Percentiles rank a stretch among this genome's conserved stretches.
phyloP scores from a whole-genome alignment of 2,797 vertebrate genomes.

The Eulemur albifrons region DNA sequence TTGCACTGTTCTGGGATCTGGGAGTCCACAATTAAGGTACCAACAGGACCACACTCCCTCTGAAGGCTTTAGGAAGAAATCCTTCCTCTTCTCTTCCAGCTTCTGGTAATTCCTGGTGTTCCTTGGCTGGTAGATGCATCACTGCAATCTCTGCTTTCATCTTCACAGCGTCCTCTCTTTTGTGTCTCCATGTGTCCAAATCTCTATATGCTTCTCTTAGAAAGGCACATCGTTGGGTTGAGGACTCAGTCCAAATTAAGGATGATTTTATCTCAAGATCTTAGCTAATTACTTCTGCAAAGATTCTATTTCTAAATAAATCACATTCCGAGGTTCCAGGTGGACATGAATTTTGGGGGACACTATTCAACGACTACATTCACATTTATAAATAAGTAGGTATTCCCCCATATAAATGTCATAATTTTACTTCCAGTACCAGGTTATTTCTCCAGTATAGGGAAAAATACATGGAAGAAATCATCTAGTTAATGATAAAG shows the following conservation, averaged over 20 bases:
- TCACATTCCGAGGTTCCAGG: background rate
- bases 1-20: background rate
- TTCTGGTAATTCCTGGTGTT: background rate
- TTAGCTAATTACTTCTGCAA: background rate
- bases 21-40: background rate
- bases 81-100: background rate
- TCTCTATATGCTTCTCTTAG: background rate
- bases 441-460: background rate
- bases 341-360: background rate
- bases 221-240: background rate
- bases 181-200: background rate
- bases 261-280: background rate
- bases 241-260: background rate
- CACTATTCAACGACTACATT: background rate
- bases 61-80: background rate
- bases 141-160: background rate
- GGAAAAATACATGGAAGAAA: background rate
- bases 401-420: background rate
- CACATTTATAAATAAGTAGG: background rate
- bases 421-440: background rate
- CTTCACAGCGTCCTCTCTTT: background rate
- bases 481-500: constrained; percentile 19
- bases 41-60: background rate
- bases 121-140: background rate
- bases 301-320: background rate